These are phyloP conservation scores for Dryobates pubescens DNA, from an alignment of 2,797 vertebrate species.

Conservation along the genomic window DNA sequence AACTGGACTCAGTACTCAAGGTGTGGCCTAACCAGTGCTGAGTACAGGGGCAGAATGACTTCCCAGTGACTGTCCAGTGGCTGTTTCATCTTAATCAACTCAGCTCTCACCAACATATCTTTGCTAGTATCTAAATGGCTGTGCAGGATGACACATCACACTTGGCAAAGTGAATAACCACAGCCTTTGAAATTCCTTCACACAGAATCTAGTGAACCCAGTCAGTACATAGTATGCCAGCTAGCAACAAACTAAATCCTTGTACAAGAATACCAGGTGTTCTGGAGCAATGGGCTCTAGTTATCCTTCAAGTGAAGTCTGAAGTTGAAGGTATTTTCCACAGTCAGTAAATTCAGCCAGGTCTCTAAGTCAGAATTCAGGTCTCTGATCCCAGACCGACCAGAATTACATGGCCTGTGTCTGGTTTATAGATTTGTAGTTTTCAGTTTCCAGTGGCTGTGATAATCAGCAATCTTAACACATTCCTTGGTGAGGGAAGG, in stretches of 20 bases:
- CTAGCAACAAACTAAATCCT: neutral
- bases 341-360: neutral
- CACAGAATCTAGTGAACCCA: neutral
- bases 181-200: neutral
- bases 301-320: neutral
- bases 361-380: neutral
- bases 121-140: neutral
- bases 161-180: neutral
- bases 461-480: neutral
- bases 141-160: neutral
- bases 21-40: too few species aligned
- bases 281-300: neutral
- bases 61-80: neutral
- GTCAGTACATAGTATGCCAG: neutral
- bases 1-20: too few species aligned
- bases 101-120: neutral
- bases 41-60: too few species aligned
- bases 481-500: neutral
- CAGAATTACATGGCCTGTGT: neutral
- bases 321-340: neutral
- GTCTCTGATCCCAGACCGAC: neutral
- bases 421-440: neutral
- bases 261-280: neutral
- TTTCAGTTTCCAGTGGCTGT: neutral
- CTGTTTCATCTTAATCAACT: neutral